Percentiles rank a stretch among this genome's conserved stretches.
phyloP scores from a whole-genome alignment of 1,140 invertebrate species.

The Drosophila neocordata region DNA sequence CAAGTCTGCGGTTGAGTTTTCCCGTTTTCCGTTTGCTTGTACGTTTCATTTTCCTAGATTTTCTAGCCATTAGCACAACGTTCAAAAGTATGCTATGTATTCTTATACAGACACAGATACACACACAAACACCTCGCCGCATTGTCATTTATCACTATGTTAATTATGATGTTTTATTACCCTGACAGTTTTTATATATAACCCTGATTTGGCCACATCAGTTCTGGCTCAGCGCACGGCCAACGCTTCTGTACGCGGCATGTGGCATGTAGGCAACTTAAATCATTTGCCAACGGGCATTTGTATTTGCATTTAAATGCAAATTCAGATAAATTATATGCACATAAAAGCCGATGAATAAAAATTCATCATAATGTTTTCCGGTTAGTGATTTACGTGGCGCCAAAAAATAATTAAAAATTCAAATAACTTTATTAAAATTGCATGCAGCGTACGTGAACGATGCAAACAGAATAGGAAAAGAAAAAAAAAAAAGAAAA shows the following conservation, averaged over 20 bases:
- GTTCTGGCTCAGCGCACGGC: background rate
- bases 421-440: conserved; percentile 64
- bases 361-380: conserved; percentile 42
- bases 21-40: conserved; percentile 21
- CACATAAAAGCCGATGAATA: background rate
- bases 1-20: conserved; percentile 70
- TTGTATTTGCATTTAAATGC: conserved; percentile 9
- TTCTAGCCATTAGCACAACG: conserved; percentile 62
- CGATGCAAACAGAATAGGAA: conserved; percentile 27
- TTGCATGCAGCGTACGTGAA: conserved; percentile 33
- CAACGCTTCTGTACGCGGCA: conserved; percentile 57
- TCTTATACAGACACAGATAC: conserved; percentile 24
- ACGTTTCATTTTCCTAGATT: background rate
- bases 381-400: conserved; percentile 55
- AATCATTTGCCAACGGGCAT: conserved; percentile 49
- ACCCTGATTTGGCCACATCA: conserved; percentile 48
- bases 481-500: conserved; percentile 27
- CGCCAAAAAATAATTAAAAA: conserved; percentile 57
- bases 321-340: conserved; percentile 37
- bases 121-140: conserved; percentile 16
- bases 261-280: conserved; percentile 61
- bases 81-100: conserved; percentile 63
- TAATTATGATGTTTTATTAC: conserved; percentile 79
- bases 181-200: conserved; percentile 17
- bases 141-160: conserved; percentile 74